These are phyloP conservation scores for Lithobius niger DNA, from an alignment of 1,140 invertebrate genomes.

Conservation along the genomic window DNA sequence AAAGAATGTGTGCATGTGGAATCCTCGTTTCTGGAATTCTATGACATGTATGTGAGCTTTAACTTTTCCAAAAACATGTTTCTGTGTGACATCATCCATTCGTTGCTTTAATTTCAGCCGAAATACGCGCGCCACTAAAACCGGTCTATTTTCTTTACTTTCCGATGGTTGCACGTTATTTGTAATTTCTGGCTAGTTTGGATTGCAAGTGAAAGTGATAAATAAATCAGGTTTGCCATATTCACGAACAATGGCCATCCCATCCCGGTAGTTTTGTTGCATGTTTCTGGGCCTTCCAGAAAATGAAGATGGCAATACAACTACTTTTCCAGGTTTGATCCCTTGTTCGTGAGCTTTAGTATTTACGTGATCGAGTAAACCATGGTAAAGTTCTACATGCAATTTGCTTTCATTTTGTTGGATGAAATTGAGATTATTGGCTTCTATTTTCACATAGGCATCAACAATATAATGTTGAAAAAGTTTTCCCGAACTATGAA, in stretches of 20 bases:
- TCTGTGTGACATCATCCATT: slow-evolving; percentile 21
- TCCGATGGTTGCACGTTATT: slow-evolving; percentile 22
- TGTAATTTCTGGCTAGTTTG: slow-evolving; percentile 34
- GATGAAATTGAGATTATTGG: slow-evolving; percentile 29
- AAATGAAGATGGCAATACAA: slow-evolving; percentile 33
- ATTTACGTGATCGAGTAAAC: slow-evolving; percentile 24
- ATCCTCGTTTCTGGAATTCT: slow-evolving; percentile 40
- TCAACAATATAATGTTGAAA: slow-evolving; percentile 34
- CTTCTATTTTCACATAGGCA: slow-evolving; percentile 38
- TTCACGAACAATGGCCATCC: slow-evolving; percentile 22
- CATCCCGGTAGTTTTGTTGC: slow-evolving; percentile 32
- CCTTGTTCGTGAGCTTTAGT: slow-evolving; percentile 13
- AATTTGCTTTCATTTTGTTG: slow-evolving; percentile 34
- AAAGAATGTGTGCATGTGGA: too few relatives aligned
- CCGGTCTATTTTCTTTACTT: slow-evolving; percentile 24
- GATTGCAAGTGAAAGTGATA: slow-evolving; percentile 35
- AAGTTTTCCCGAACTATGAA: slow-evolving; percentile 14
- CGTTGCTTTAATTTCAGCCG: slow-evolving; percentile 26
- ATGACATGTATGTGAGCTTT: slow-evolving; percentile 30
- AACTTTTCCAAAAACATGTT: slow-evolving; percentile 26
- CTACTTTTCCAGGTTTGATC: slow-evolving; percentile 19
- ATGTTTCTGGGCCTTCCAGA: slow-evolving; percentile 30
- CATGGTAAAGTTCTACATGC: slow-evolving; percentile 33
- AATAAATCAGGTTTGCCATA: slow-evolving; percentile 15
- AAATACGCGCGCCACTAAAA: slow-evolving; percentile 32